phyloP scores from a whole-genome alignment of 2,888 invertebrate species.

The Priocnemis perturbator region DNA sequence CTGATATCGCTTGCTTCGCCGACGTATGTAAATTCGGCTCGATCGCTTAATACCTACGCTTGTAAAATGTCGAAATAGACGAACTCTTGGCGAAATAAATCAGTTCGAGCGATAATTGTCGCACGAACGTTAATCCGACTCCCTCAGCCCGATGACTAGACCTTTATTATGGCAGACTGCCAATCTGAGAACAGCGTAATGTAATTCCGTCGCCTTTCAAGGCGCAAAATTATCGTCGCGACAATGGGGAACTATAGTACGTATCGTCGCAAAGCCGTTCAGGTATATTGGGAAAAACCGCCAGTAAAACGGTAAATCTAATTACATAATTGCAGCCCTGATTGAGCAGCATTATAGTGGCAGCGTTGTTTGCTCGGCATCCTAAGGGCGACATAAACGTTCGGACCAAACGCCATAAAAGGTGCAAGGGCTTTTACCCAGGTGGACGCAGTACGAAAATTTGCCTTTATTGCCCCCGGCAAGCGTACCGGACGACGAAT shows the following conservation, averaged over 20 bases:
- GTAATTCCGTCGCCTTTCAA: too few species aligned
- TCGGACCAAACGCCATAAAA: constrained; percentile 19
- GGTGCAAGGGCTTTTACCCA: neutral
- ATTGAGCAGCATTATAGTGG: constrained; percentile 37
- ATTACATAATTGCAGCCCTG: constrained; percentile 51
- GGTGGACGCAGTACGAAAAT: neutral
- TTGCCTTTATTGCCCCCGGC: neutral
- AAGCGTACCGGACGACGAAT: neutral
- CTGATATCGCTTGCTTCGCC: too few species aligned
- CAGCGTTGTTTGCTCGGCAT: constrained; percentile 13
- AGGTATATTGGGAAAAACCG: constrained; percentile 18
- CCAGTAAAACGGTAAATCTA: constrained; percentile 52
- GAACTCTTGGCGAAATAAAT: too few species aligned
- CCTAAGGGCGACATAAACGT: constrained; percentile 22
- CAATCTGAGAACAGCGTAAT: too few species aligned
- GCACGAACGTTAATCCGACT: too few species aligned
- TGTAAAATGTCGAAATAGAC: too few species aligned
- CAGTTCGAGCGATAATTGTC: too few species aligned
- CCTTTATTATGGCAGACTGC: too few species aligned
- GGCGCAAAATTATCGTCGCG: too few species aligned
- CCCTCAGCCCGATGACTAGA: too few species aligned
- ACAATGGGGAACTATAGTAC: neutral
- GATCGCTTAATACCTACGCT: too few species aligned
- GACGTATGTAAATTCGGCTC: too few species aligned
- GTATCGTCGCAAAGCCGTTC: neutral